Conservation (phyloP, 2,888 invertebrate species). For the Watsonalla binaria region DNA sequence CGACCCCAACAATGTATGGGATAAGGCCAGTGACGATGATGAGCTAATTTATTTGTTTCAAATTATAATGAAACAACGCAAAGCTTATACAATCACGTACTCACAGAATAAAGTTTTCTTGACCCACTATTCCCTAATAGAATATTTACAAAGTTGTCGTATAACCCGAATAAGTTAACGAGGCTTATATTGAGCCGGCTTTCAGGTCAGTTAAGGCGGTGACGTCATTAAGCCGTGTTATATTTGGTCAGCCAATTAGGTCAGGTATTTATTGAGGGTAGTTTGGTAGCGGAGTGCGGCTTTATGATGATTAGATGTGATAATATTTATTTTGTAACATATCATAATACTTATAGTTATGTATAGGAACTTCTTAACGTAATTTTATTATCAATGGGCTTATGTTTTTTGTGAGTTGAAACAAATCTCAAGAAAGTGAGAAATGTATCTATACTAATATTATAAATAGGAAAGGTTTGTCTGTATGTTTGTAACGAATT, state of each 20-base stretch:
- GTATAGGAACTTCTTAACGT: no score
- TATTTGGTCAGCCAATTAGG: neutral
- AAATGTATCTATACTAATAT: no score
- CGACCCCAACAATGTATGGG: no score
- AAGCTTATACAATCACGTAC: neutral
- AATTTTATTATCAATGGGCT: no score
- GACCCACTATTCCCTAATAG: neutral
- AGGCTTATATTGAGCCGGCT: neutral
- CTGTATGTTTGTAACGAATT: no score
- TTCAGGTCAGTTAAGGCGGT: neutral
- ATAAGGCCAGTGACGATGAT: no score
- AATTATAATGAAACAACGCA: no score
- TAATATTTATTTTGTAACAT: neutral
- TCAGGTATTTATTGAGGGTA: neutral
- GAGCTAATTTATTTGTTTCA: no score
- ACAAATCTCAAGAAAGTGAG: no score
- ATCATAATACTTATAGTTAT: no score
- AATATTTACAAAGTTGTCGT: neutral
- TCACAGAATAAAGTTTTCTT: neutral
- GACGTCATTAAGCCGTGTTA: neutral
- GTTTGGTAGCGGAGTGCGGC: neutral
- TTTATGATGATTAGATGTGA: neutral
- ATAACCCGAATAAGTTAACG: neutral
- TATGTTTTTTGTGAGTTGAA: no score
- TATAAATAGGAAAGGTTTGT: no score